Evolutionary conservation across 2,113 vertebrate species (phyloP).

Genomic region (Bagarius yarrelli): DNA sequence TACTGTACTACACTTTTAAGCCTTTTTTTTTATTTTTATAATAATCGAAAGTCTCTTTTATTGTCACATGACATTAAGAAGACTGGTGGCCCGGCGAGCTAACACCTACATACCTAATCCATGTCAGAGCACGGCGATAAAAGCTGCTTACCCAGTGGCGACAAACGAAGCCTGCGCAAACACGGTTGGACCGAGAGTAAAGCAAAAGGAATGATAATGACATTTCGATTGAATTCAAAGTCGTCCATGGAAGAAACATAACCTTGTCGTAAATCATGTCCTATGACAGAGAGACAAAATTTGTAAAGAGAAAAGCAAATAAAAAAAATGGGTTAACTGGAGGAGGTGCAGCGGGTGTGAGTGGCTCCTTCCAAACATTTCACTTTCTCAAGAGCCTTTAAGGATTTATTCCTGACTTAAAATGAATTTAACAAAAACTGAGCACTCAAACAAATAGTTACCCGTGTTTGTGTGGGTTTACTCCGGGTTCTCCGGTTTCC

Average conservation of each 20-base stretch:
- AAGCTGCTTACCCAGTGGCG: conserved; percentile 76
- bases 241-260: conserved; percentile 63
- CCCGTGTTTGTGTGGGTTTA: too few relatives aligned
- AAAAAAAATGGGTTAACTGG: background rate
- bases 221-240: conserved; percentile 67
- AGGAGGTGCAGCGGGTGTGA: background rate
- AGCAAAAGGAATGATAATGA: conserved; percentile 76
- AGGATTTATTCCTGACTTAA: background rate
- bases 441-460: too few relatives aligned
- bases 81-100: conserved; percentile 70
- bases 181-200: conserved; percentile 69
- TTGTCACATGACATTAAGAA: conserved; percentile 71
- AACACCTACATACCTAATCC: conserved; percentile 62
- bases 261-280: conserved; percentile 46
- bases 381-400: background rate
- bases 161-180: conserved; percentile 77
- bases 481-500: too few relatives aligned
- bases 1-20: too few relatives aligned
- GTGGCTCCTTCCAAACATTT: background rate
- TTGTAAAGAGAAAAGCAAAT: conserved; percentile 18
- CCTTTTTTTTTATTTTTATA: too few relatives aligned
- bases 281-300: conserved; percentile 24
- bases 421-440: background rate
- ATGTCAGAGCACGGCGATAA: conserved; percentile 80
- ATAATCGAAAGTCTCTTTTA: too few relatives aligned